Conservation (phyloP, 2,797 vertebrate genomes). For the Mus spretus region DNA sequence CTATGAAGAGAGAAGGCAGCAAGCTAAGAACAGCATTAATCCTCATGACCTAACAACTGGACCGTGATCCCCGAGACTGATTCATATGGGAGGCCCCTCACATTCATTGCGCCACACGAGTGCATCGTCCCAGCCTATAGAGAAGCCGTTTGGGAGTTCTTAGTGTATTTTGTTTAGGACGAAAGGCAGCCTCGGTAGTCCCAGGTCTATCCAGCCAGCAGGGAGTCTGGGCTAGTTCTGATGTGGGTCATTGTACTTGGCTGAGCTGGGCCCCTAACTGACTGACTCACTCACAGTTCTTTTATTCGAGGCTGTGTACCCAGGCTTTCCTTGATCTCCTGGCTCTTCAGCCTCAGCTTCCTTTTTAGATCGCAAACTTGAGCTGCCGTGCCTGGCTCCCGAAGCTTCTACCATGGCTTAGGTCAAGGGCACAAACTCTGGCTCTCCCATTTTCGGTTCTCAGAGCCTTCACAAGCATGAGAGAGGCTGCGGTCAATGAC, state of each 20-base stretch:
- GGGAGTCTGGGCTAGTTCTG: neutral
- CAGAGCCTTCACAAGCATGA: neutral
- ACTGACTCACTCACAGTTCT: too few relatives aligned
- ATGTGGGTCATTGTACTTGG: neutral
- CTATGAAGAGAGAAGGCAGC: neutral
- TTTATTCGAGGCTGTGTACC: neutral
- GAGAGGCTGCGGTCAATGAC: neutral
- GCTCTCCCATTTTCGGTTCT: neutral
- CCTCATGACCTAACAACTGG: neutral
- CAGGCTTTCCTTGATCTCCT: neutral
- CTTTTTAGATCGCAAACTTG: neutral
- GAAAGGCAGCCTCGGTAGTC: neutral
- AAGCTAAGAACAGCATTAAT: neutral
- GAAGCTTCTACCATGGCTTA: neutral
- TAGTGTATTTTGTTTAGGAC: neutral
- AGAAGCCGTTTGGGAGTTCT: neutral
- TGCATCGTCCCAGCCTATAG: neutral
- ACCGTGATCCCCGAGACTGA: neutral
- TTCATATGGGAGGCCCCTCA: neutral
- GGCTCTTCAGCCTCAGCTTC: neutral
- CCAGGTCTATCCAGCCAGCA: neutral
- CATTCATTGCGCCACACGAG: neutral
- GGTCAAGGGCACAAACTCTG: neutral
- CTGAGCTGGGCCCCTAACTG: neutral
- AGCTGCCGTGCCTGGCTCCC: neutral